Conservation (phyloP, 1,140 invertebrate species). For the Gryon sp. region DNA sequence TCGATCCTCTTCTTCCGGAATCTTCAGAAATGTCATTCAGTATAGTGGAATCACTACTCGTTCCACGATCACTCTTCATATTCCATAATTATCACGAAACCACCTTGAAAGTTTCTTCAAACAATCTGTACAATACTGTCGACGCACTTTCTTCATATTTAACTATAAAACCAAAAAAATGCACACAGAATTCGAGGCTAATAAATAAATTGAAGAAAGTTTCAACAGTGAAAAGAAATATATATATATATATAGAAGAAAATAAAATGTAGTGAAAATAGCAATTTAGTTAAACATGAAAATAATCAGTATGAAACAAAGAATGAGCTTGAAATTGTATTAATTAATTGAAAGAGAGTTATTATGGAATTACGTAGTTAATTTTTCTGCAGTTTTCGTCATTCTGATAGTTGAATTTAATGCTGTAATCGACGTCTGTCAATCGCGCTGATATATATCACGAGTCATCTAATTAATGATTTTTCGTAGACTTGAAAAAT, state of each 20-base stretch:
- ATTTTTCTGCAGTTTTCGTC: slow-evolving; percentile 1
- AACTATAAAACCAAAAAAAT: slow-evolving; percentile 41
- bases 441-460: not conserved
- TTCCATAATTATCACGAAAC: slow-evolving; percentile 54
- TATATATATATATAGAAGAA: no score
- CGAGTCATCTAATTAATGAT: slow-evolving; percentile 8
- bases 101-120: slow-evolving; percentile 51
- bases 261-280: not conserved
- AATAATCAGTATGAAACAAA: no score
- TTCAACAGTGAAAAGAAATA: not conserved
- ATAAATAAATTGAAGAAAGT: not conserved
- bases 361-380: no score
- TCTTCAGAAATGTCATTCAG: slow-evolving; percentile 55
- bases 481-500: not conserved
- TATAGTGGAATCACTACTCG: slow-evolving; percentile 42
- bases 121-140: slow-evolving; percentile 15
- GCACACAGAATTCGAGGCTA: not conserved
- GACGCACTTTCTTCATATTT: slow-evolving; percentile 46
- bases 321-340: no score
- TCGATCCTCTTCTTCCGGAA: slow-evolving; percentile 52
- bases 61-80: slow-evolving; percentile 62
- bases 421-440: slow-evolving; percentile 10
- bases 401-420: slow-evolving; percentile 5
- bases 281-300: no score
- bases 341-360: no score